A percentile compares a stretch with the other conserved stretches of the same genome.
Conservation (phyloP, 2,113 vertebrate species). For the Hippoglossus stenolepis region DNA sequence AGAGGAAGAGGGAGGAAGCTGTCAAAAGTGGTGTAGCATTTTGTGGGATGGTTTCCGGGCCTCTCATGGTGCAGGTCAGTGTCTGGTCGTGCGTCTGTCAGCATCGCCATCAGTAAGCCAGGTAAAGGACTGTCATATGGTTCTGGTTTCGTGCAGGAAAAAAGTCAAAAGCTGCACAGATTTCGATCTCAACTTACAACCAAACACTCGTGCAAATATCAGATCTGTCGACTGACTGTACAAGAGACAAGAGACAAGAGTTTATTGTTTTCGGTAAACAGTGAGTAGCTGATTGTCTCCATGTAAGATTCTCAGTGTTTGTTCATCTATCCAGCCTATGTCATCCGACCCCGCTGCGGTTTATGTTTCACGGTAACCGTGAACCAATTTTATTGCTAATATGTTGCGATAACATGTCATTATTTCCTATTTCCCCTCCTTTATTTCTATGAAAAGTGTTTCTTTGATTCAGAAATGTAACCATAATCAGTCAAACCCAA, state of each 20-base stretch:
- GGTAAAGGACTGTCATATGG: slow-evolving; percentile 35
- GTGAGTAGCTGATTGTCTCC: slow-evolving; percentile 26
- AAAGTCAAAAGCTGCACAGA: not conserved
- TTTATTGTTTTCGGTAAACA: not conserved
- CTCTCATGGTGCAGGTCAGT: slow-evolving; percentile 45
- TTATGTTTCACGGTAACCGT: slow-evolving; percentile 39
- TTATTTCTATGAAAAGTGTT: slow-evolving; percentile 40
- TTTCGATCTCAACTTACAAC: not conserved
- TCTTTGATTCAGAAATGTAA: slow-evolving; percentile 49
- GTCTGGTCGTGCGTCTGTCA: slow-evolving; percentile 47
- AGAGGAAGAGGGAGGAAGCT: slow-evolving; percentile 47
- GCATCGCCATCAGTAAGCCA: slow-evolving; percentile 36
- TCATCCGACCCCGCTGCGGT: slow-evolving; percentile 34
- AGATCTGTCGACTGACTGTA: too few relatives aligned
- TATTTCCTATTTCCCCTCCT: slow-evolving; percentile 37
- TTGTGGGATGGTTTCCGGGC: slow-evolving; percentile 47
- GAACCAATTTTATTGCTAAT: slow-evolving; percentile 45
- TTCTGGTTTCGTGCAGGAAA: slow-evolving; percentile 42
- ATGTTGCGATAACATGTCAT: slow-evolving; percentile 34
- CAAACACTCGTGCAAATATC: not conserved
- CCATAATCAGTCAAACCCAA: slow-evolving; percentile 47
- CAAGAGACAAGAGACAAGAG: too few relatives aligned
- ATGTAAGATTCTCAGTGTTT: slow-evolving; percentile 3
- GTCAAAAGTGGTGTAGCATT: slow-evolving; percentile 48
- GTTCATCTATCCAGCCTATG: not conserved